Conservation (phyloP, 2,113 vertebrate species). For the Takifugu bimaculatus region DNA sequence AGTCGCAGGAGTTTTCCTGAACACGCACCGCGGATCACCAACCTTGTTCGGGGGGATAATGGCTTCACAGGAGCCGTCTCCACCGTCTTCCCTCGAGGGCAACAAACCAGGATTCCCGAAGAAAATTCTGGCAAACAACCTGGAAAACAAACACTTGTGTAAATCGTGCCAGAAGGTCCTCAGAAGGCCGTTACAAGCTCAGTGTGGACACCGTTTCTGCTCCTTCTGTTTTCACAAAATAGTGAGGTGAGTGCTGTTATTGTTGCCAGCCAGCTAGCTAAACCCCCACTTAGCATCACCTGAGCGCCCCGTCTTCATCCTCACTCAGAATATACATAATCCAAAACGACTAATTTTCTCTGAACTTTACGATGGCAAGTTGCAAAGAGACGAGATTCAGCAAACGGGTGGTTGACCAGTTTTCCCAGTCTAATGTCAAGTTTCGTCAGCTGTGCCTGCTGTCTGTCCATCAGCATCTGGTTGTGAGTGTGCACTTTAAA, state of each 20-base stretch:
- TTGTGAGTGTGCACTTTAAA: too few species aligned
- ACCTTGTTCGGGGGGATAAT: slow-evolving; percentile 69
- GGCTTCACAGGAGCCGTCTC: slow-evolving; percentile 83
- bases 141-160: slow-evolving; percentile 93
- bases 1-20: slow-evolving; percentile 43
- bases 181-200: slow-evolving; percentile 87
- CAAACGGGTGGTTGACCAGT: too few species aligned
- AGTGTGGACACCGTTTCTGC: slow-evolving; percentile 96
- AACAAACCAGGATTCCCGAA: slow-evolving; percentile 90
- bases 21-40: slow-evolving; percentile 57
- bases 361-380: not conserved
- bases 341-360: not conserved
- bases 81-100: slow-evolving; percentile 86
- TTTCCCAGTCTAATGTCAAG: too few species aligned
- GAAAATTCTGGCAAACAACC: slow-evolving; percentile 84
- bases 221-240: slow-evolving; percentile 86
- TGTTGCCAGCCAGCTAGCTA: slow-evolving; percentile 38
- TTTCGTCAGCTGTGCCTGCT: too few species aligned
- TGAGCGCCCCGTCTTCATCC: slow-evolving; percentile 2
- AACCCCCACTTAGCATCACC: not conserved
- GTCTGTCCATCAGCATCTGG: too few species aligned
- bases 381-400: not conserved
- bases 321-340: not conserved
- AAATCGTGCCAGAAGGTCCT: slow-evolving; percentile 88
- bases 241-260: slow-evolving; percentile 80